Evolutionary conservation across 2,113 vertebrate genomes (phyloP).

Genomic region (Cyprinus carpio): DNA sequence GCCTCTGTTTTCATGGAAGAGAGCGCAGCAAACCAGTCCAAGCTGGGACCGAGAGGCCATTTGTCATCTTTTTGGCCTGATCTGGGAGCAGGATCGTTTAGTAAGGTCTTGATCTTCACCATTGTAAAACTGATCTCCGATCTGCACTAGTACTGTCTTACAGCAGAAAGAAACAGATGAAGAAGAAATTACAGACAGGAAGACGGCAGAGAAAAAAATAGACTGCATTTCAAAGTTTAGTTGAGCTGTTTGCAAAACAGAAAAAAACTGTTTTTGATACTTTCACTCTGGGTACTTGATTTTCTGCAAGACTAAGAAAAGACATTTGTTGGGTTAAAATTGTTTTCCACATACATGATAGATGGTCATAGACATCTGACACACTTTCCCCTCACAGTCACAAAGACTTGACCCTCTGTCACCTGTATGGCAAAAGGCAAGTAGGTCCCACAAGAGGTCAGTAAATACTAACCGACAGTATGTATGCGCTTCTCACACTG

Average conservation of each 20-base stretch:
- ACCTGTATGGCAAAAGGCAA: constrained; percentile 30
- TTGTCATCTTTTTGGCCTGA: constrained; percentile 26
- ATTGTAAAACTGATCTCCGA: not conserved
- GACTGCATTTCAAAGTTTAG: not conserved
- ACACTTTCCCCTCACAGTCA: constrained; percentile 5
- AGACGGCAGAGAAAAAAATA: not conserved
- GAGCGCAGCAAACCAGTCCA: constrained; percentile 49
- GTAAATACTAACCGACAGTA: constrained; percentile 32
- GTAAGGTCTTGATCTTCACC: not conserved
- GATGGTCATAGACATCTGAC: constrained; percentile 8
- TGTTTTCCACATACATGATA: not conserved
- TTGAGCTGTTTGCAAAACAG: constrained; percentile 23
- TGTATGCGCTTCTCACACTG: constrained; percentile 12
- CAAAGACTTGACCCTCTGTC: constrained; percentile 29
- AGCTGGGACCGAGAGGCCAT: constrained; percentile 48
- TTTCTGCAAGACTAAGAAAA: constrained; percentile 21
- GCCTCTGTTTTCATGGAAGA: constrained; percentile 42
- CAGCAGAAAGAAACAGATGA: constrained; percentile 5
- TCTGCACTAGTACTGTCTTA: not conserved
- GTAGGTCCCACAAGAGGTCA: constrained; percentile 34
- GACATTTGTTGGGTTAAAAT: not conserved
- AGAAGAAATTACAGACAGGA: constrained; percentile 11
- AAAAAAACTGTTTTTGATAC: constrained; percentile 38
- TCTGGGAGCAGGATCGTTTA: constrained; percentile 18
- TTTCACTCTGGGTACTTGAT: constrained; percentile 9